Evolutionary conservation across 2,113 vertebrate species (phyloP), one percentile per base, ranked within the genome.

Genomic region (Pteronura brasiliensis): DNA sequence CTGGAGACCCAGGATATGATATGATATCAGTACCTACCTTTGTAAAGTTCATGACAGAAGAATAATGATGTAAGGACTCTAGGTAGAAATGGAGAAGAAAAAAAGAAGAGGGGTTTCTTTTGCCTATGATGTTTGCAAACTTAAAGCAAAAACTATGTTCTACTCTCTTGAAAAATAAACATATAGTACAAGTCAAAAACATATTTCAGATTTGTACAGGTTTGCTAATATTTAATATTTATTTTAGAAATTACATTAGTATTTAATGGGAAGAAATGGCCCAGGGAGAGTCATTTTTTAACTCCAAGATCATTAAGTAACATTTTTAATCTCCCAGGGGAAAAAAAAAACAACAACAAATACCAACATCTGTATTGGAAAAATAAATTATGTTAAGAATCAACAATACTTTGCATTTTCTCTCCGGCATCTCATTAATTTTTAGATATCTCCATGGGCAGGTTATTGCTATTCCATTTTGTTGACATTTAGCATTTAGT

Each of bases 341-440:
- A 8, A 14, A 7, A 65, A 29, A 74, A 44, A 4, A 42, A 27
- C 57, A 29, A 27, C 20, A 72, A 74, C 71, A 69, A 39, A 6
- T 21, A 93, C 69, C 39, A 92, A 84, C 36, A 94, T 96, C 39
- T 59, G 18, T 85, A 85, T 85, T 81, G 21, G 42, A 94, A 89
- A 85, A 49, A 90, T 90, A 63, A 92, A 84, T 95, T 83, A 47
- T 42, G 17, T 96, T 76, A 93, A 85, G 69, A 97, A 76, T 83
- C 89, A 90, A 77, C 6, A 85, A 13, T 82, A 84, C 63, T 95
- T 97, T 90, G n/a, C 44, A 74, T 96, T 97, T 97, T 94, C 76
- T 93, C 47, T 94, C 49, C 52, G 84, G 61, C 44, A 44, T 67
- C 39, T 88, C 90, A 93, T 85, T 96, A 92, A 74, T 92, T 96